phyloP scores from a whole-genome alignment of 2,113 vertebrate genomes.

The Engraulis encrasicolus region DNA sequence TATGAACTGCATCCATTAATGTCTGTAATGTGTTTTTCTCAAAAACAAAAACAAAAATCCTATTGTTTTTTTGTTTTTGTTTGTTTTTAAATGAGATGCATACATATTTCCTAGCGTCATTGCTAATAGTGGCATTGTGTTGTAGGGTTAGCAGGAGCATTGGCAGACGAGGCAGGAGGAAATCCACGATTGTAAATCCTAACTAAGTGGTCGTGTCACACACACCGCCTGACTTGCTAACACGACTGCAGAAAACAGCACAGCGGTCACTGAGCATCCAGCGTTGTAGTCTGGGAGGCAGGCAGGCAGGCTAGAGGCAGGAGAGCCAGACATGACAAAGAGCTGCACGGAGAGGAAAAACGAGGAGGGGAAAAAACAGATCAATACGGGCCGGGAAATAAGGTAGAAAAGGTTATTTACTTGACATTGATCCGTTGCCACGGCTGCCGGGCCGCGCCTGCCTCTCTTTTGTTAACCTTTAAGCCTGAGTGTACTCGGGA shows the following conservation, averaged over 20 bases:
- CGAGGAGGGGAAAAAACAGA: constrained; percentile 79
- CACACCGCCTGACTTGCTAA: constrained; percentile 26
- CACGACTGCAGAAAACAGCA: constrained; percentile 24
- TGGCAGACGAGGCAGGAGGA: not conserved
- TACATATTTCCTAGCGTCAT: not conserved
- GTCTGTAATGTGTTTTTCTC: too few relatives aligned
- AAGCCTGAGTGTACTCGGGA: constrained; percentile 93
- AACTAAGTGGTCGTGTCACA: constrained; percentile 21
- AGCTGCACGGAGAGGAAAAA: constrained; percentile 79
- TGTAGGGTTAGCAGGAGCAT: not conserved
- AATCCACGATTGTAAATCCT: not conserved
- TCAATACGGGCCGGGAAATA: constrained; percentile 99
- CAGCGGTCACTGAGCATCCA: constrained; percentile 70
- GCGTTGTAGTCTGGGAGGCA: constrained; percentile 66
- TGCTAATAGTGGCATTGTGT: not conserved
- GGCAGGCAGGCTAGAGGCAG: too few relatives aligned
- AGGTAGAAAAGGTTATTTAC: constrained; percentile 99
- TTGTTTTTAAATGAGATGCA: not conserved
- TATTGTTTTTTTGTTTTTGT: too few relatives aligned
- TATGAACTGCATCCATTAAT: too few relatives aligned
- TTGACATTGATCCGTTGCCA: constrained; percentile 97
- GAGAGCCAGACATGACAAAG: constrained; percentile 89
- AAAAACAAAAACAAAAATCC: too few relatives aligned
- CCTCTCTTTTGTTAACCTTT: constrained; percentile 99
- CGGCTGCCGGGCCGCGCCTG: constrained; percentile 87